phyloP scores from a whole-genome alignment of 2,797 vertebrate species.

The Aerospiza tachiro region DNA sequence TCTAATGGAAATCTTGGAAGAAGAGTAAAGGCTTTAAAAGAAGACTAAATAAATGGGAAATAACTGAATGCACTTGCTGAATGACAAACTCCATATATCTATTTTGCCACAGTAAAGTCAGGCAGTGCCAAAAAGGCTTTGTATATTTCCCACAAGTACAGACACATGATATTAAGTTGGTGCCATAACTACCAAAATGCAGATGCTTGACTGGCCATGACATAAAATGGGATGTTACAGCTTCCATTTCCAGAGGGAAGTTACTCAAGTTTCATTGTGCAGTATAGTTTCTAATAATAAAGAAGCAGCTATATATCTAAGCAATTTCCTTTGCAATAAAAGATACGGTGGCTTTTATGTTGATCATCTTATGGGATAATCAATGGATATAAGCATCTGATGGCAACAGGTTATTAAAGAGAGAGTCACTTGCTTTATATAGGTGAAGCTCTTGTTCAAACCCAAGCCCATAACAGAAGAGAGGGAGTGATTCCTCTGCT shows the following conservation, averaged over 20 bases:
- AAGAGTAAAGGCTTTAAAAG: slow-evolving; percentile 24
- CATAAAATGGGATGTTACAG: not conserved
- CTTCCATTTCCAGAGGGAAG: not conserved
- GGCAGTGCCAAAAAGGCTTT: not conserved
- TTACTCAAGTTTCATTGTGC: not conserved
- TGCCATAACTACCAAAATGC: not conserved
- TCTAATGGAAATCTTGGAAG: not conserved
- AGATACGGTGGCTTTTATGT: not conserved
- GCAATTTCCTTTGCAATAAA: not conserved
- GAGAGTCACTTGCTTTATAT: not conserved
- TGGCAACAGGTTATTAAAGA: not conserved
- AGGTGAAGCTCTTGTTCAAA: not conserved
- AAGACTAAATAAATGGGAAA: slow-evolving; percentile 7
- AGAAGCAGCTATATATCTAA: not conserved
- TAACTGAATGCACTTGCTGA: not conserved
- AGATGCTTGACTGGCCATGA: not conserved
- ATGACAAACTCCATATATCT: not conserved
- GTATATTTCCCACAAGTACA: not conserved
- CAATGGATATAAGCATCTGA: not conserved
- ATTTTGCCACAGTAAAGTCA: not conserved
- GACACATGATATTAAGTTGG: not conserved
- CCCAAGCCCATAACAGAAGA: not conserved
- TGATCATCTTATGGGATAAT: not conserved
- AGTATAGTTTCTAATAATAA: not conserved
- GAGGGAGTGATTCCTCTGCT: not conserved